Evolutionary conservation across 2,888 invertebrate genomes (phyloP), one percentile per base, ranked within the genome.

Genomic region (Heliconius hortense): DNA sequence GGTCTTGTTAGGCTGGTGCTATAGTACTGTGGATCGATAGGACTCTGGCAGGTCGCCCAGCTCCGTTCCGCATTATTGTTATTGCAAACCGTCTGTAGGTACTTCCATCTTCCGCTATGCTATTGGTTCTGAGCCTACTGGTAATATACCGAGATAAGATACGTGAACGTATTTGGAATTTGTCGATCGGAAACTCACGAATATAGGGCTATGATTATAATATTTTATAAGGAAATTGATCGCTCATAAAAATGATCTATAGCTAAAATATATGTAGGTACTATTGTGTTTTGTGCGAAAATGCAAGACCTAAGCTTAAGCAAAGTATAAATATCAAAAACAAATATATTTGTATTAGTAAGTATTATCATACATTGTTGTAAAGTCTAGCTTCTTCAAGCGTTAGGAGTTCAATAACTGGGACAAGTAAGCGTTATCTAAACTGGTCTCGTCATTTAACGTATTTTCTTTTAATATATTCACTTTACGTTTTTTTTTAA

Each of bases 21-120:
- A 86, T 86, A 84, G 83, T 84, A 83, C 84, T 84, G 84, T 77
- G 83, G 82, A 93, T 93, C 93, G 92, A 93, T 93, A 92, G 88
- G 85, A 88, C 85, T 88, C 93, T 93, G 93, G 93, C 93, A 93
- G 91, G 90, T 90, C 92, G 93, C 93, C 93, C 92, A 91, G 90
- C 90, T 89, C 86, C 89, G 89, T 87, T 88, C 91, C 92, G 88
- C 93, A 92, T 93, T 93, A 93, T 93, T 93, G 93, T 93, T 93
- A 93, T 93, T 92, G 92, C 92, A 87, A 88, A 85, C 87, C 88
- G 89, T 88, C 89, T 81, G 80, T 80, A 81, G 81, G 78, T 82
- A 82, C 82, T 82, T 81, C 80, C 89, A 89, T 91, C 92, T 91
- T 89, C 90, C 89, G 86, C 86, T 86, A 88, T 84, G 83, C 83